phyloP scores from a whole-genome alignment of 2,113 vertebrate species.

The Sialia sialis region DNA sequence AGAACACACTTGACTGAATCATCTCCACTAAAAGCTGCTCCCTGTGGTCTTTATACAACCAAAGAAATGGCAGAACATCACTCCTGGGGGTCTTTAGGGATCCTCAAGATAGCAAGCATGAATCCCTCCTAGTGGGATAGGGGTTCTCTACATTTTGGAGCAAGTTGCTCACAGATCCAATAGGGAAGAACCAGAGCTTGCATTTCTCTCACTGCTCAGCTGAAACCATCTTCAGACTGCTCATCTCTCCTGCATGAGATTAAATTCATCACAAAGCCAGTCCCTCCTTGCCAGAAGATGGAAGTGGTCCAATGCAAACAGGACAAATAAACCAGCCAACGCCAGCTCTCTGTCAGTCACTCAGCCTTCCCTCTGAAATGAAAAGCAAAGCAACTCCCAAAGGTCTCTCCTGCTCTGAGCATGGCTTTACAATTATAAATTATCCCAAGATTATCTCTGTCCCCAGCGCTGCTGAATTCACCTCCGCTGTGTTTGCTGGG shows the following conservation, averaged over 20 bases:
- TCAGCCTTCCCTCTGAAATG: not conserved
- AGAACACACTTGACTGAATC: not conserved
- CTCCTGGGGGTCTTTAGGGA: not conserved
- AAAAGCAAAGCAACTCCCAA: conserved; percentile 2
- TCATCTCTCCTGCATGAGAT: not conserved
- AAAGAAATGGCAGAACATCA: not conserved
- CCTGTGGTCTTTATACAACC: not conserved
- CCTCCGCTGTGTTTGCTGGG: not conserved
- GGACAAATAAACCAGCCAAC: not conserved
- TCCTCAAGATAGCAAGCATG: not conserved
- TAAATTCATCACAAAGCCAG: not conserved
- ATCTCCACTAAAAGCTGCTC: not conserved
- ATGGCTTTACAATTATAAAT: conserved; percentile 41
- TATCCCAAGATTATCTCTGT: conserved; percentile 39
- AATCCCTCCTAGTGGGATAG: not conserved
- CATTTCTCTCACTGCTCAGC: not conserved
- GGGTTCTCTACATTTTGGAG: not conserved
- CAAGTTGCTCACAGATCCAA: not conserved
- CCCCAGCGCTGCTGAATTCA: not conserved
- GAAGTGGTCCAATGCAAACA: not conserved
- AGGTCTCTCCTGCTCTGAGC: not conserved
- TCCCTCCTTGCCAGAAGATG: not conserved
- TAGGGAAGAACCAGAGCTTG: not conserved
- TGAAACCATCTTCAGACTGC: not conserved
- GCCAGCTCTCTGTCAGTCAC: not conserved